These are phyloP conservation scores for Lucilia cuprina DNA, from an alignment of 1,140 invertebrate genomes.

Conservation along the genomic window DNA sequence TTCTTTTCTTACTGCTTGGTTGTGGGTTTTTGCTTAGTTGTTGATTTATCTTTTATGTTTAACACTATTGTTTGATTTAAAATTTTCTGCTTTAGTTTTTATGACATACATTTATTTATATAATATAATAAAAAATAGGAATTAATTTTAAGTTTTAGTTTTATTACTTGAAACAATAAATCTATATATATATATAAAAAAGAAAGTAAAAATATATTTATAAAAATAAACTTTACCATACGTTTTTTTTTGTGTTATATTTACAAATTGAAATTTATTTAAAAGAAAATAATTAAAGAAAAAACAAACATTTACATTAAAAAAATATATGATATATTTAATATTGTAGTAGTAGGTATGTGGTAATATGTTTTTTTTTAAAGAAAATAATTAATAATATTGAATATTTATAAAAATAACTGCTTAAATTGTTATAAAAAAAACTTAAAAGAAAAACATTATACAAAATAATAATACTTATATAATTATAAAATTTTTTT, in stretches of 20 bases:
- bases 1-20: not conserved
- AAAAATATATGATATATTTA: not conserved
- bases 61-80: slow-evolving; percentile 18
- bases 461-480: slow-evolving; percentile 18
- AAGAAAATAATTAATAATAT: not conserved
- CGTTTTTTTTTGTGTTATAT: not conserved
- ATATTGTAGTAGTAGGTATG: not conserved
- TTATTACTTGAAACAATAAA: slow-evolving; percentile 1
- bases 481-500: not conserved
- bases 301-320: not conserved
- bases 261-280: not conserved
- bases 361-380: not conserved
- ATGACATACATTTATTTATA: not conserved
- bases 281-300: no score
- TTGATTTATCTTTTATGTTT: not conserved
- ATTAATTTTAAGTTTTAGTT: not conserved
- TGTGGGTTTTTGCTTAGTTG: no score
- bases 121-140: not conserved
- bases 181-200: not conserved
- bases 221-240: not conserved
- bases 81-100: not conserved
- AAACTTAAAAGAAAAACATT: not conserved
- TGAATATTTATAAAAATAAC: not conserved
- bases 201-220: not conserved
- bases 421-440: slow-evolving; percentile 1